Percentiles rank a stretch among this genome's conserved stretches.
phyloP scores from a whole-genome alignment of 2,113 vertebrate genomes.

The Glareola pratincola region DNA sequence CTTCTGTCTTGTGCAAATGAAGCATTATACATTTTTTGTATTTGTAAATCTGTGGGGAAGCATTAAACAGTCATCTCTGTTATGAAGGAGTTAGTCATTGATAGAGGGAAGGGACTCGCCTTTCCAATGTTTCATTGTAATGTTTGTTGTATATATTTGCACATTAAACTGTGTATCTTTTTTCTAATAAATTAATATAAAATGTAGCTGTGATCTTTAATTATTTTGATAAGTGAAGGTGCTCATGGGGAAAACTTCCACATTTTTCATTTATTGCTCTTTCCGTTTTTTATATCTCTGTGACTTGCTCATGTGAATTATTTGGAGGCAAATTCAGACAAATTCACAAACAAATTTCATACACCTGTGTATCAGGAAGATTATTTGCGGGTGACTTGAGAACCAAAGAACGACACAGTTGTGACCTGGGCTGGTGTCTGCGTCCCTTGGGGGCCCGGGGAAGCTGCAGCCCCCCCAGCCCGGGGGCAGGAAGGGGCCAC shows the following conservation, averaged over 20 bases:
- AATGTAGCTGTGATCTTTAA: background rate
- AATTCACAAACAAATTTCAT: background rate
- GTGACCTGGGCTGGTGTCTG: background rate
- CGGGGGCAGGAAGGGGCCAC: background rate
- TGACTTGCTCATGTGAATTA: background rate
- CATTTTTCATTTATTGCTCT: background rate
- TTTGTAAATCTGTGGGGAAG: constrained; percentile 56
- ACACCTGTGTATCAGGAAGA: background rate
- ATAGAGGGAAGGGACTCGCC: constrained; percentile 13
- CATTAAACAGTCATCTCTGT: constrained; percentile 64
- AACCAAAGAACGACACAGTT: accelerated
- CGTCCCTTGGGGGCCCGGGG: background rate
- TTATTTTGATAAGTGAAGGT: background rate
- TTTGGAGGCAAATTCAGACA: background rate
- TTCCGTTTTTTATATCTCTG: background rate
- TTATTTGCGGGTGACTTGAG: background rate
- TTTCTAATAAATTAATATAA: constrained; percentile 72
- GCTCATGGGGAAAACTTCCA: background rate
- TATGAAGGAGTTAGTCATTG: background rate
- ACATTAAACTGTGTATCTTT: constrained; percentile 59
- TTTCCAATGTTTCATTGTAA: constrained; percentile 38
- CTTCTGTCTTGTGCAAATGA: constrained; percentile 36
- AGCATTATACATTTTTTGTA: constrained; percentile 59
- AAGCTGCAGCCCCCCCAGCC: background rate
- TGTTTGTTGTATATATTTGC: constrained; percentile 72